Evolutionary conservation across 2,113 vertebrate genomes (phyloP).

Genomic region (Maccullochella peelii): DNA sequence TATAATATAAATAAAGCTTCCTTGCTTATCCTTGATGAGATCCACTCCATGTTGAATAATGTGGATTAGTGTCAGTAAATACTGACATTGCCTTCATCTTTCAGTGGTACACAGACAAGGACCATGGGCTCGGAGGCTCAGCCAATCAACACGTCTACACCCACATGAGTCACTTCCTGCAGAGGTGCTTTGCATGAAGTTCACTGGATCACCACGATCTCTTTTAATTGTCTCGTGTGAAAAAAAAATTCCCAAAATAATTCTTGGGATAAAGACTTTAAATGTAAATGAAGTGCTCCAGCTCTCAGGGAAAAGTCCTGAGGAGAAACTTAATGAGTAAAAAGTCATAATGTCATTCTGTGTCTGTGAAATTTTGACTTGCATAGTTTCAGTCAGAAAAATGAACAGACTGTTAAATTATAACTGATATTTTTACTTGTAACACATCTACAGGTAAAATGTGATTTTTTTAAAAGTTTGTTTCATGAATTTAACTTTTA

Average conservation of each 20-base stretch:
- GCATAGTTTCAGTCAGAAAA: not conserved
- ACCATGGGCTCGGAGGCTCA: conserved; percentile 88
- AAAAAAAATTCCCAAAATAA: not conserved
- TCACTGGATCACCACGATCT: not conserved
- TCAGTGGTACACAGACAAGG: conserved; percentile 98
- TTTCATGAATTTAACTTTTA: not conserved
- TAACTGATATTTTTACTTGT: not conserved
- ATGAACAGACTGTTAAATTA: not conserved
- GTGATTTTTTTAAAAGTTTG: not conserved
- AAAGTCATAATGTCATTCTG: not conserved
- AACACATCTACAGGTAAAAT: not conserved
- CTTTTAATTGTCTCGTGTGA: conserved; percentile 9
- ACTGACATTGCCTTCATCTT: not conserved
- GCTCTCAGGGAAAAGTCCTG: not conserved
- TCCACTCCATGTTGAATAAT: not conserved
- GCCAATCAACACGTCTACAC: conserved; percentile 93
- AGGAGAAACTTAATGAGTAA: not conserved
- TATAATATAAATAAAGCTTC: too few relatives aligned
- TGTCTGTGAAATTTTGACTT: not conserved
- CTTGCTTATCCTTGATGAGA: not conserved
- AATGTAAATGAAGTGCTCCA: not conserved
- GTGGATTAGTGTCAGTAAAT: not conserved
- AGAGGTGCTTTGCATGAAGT: conserved; percentile 88
- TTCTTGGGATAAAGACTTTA: not conserved
- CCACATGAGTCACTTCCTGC: conserved; percentile 94